These are phyloP conservation scores for Chlorops oryzae DNA, from an alignment of 1,140 invertebrate species.

Conservation along the genomic window DNA sequence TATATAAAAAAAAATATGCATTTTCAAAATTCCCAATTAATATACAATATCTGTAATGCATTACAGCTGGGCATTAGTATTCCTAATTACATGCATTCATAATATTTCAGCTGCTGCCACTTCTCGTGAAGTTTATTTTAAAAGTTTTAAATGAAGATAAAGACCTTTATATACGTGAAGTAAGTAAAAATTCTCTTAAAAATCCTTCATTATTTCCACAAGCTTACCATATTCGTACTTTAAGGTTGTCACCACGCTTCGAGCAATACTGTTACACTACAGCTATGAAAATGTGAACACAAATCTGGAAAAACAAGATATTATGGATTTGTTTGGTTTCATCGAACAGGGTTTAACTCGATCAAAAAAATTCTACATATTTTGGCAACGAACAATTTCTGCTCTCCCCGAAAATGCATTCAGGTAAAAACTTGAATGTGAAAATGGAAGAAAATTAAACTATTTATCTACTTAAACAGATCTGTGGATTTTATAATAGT, in stretches of 20 bases:
- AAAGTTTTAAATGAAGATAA: conserved; percentile 34
- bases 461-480: conserved; percentile 27
- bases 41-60: too few relatives aligned
- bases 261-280: conserved; percentile 26
- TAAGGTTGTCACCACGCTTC: conserved; percentile 32
- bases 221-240: neutral
- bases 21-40: neutral
- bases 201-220: neutral
- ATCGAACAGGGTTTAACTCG: conserved; percentile 32
- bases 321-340: conserved; percentile 33
- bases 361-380: conserved; percentile 35
- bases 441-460: neutral
- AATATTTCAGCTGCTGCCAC: conserved; percentile 23
- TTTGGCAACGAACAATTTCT: conserved; percentile 33
- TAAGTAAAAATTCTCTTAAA: conserved; percentile 12
- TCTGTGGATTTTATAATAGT: conserved; percentile 48
- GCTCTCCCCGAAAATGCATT: conserved; percentile 20
- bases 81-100: neutral
- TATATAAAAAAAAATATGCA: too few relatives aligned
- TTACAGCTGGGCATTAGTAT: too few relatives aligned
- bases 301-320: conserved; percentile 25
- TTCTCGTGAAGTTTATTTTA: conserved; percentile 33
- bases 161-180: conserved; percentile 32
- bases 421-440: conserved; percentile 15
- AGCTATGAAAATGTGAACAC: conserved; percentile 3